These are phyloP conservation scores for Xenotilapia leptura DNA, from an alignment of 2,113 vertebrate species.

Conservation along the genomic window DNA sequence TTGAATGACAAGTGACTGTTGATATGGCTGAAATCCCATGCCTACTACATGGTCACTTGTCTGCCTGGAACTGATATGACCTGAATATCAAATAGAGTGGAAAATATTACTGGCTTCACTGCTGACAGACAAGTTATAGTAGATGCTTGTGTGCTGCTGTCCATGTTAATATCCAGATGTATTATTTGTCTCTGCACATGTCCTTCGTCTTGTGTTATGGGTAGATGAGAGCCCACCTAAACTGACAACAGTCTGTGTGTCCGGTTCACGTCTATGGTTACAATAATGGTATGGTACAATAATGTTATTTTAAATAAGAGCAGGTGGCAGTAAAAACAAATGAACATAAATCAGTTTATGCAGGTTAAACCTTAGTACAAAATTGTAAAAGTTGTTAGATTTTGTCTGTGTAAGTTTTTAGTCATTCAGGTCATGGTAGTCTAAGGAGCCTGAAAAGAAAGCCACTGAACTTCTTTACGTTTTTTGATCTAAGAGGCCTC, in stretches of 20 bases:
- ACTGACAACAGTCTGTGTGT: background rate
- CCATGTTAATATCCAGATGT: background rate
- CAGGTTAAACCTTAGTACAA: background rate
- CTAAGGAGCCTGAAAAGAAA: background rate
- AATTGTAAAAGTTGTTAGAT: background rate
- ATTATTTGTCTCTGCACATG: background rate
- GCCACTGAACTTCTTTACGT: background rate
- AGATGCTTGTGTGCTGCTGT: background rate
- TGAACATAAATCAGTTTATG: background rate
- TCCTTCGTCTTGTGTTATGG: background rate
- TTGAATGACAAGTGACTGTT: conserved; percentile 25
- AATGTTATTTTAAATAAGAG: background rate
- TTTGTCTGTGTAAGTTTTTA: background rate
- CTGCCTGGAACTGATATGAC: conserved; percentile 31
- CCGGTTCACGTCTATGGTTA: background rate
- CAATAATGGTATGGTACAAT: background rate
- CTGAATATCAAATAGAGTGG: conserved; percentile 51
- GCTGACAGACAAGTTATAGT: conserved; percentile 19
- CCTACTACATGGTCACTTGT: conserved; percentile 30
- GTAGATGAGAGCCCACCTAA: background rate
- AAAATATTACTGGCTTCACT: conserved; percentile 24
- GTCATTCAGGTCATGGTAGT: background rate
- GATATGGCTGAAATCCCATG: conserved; percentile 16
- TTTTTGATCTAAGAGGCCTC: background rate
- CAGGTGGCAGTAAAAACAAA: background rate